Base-by-base conservation (phyloP, 2,113 vertebrate genomes). In the Himantopus leucocephalus region DNA sequence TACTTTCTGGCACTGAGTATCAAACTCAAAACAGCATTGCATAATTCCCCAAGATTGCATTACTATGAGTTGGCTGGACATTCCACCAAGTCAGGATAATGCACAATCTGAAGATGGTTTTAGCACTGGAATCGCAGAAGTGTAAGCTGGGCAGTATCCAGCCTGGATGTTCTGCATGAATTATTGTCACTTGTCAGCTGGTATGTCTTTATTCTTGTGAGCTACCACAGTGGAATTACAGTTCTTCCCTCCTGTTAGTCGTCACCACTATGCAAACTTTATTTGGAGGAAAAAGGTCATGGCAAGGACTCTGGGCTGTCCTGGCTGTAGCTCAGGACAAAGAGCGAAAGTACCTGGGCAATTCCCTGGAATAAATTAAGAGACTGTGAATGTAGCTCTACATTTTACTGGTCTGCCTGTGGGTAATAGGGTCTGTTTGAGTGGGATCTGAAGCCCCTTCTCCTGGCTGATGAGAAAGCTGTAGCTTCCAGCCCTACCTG, bases 141-240 rank as follows among this genome's bases (percentile, higher is more conserved):
- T 77, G 24, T 84, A 94, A 94, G 35, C 67, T 95, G 93, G 48
- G n/a, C 35, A 37, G n/a, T 68, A 82, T 90, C 88, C 89, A 94
- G 48, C 70, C 13, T 5, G 22, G 52, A 86, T 50, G 59, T 94
- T 94, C 92, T 91, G 19, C 55, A 81, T 94, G 92, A 96, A 76
- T 91, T 96, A 94, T 80, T 93, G 94, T 80, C 81, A 76, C 78
- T 96, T 91, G 53, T 94, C 96, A 92, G 81, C 67, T 92, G 78
- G 41, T 66, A 85, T 80, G 59, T 85, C 81, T 92, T 94, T 95
- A 88, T 68, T 91, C 85, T 94, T 87, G 62, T 82, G 73, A 85
- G 78, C 34, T 92, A 73, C 76, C 47, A 76, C 64, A 64, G 43
- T 53, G 78, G 95, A 97, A 86, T 86, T 94, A 59, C 53, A 93